Evolutionary conservation across 2,888 invertebrate genomes (phyloP).

Genomic region (Zaprionus bogoriensis): DNA sequence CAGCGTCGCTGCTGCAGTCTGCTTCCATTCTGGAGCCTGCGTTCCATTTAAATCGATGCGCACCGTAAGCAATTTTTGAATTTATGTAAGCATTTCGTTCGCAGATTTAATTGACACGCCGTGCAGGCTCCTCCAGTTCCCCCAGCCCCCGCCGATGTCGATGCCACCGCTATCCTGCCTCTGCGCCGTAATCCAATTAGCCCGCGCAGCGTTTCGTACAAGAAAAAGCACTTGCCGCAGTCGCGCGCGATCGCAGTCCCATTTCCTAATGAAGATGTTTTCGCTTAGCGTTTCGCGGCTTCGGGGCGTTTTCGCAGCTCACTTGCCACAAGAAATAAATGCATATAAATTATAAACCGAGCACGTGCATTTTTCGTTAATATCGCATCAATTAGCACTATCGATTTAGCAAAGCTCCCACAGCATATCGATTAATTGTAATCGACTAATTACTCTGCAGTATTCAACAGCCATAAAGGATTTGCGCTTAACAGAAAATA

Average conservation of each 20-base stretch:
- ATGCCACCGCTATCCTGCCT: too few relatives aligned
- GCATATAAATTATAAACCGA: slow-evolving; percentile 63
- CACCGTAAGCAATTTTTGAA: slow-evolving; percentile 79
- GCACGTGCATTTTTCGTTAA: slow-evolving; percentile 17
- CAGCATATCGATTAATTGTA: not conserved
- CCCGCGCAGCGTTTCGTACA: slow-evolving; percentile 77
- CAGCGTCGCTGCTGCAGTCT: slow-evolving; percentile 1
- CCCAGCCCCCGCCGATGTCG: too few relatives aligned
- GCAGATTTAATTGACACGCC: slow-evolving; percentile 77
- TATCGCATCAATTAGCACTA: not conserved
- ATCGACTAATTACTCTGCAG: not conserved
- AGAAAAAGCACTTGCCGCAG: slow-evolving; percentile 80
- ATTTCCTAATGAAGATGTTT: slow-evolving; percentile 74
- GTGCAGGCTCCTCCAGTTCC: too few relatives aligned
- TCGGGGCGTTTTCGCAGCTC: slow-evolving; percentile 40
- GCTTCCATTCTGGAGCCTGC: slow-evolving; percentile 1
- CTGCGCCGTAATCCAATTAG: slow-evolving; percentile 81
- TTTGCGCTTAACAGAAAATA: too few relatives aligned
- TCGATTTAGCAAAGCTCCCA: not conserved
- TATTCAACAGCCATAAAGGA: too few relatives aligned
- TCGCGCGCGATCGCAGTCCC: slow-evolving; percentile 7
- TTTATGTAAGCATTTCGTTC: slow-evolving; percentile 79
- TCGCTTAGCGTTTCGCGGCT: slow-evolving; percentile 37
- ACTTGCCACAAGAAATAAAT: slow-evolving; percentile 60
- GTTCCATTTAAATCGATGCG: slow-evolving; percentile 76